Conservation (phyloP, 2,797 vertebrate genomes). For the Antennarius maculatus region DNA sequence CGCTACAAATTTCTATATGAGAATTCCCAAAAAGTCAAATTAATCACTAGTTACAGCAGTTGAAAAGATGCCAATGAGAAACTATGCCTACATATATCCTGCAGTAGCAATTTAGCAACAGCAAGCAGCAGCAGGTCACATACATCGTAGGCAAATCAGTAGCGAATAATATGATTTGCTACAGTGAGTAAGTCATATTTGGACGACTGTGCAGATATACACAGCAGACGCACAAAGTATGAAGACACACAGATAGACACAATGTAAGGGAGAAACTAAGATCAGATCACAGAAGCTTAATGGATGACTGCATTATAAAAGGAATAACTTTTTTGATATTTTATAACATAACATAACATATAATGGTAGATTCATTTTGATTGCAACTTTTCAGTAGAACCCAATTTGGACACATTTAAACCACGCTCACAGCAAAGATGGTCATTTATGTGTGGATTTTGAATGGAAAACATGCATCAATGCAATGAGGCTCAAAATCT, state of each 20-base stretch:
- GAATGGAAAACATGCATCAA: too few species aligned
- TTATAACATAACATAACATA: too few species aligned
- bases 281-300: conserved; percentile 29
- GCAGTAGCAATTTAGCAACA: conserved; percentile 42
- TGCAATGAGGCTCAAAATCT: too few species aligned
- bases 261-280: neutral
- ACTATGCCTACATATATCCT: conserved; percentile 46
- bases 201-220: conserved; percentile 41
- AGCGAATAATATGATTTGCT: conserved; percentile 52
- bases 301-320: conserved; percentile 7
- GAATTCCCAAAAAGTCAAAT: conserved; percentile 39
- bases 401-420: too few species aligned
- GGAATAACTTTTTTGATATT: too few species aligned
- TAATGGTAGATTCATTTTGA: too few species aligned
- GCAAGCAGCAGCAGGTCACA: conserved; percentile 39
- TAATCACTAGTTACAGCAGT: conserved; percentile 48
- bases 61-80: conserved; percentile 56
- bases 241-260: neutral
- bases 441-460: too few species aligned
- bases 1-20: conserved; percentile 46
- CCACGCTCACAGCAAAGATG: too few species aligned
- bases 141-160: conserved; percentile 34
- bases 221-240: neutral
- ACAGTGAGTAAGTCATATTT: conserved; percentile 35
- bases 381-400: too few species aligned